These are phyloP conservation scores for Calliphora vicina DNA, from an alignment of 1,140 invertebrate species.

Conservation along the genomic window DNA sequence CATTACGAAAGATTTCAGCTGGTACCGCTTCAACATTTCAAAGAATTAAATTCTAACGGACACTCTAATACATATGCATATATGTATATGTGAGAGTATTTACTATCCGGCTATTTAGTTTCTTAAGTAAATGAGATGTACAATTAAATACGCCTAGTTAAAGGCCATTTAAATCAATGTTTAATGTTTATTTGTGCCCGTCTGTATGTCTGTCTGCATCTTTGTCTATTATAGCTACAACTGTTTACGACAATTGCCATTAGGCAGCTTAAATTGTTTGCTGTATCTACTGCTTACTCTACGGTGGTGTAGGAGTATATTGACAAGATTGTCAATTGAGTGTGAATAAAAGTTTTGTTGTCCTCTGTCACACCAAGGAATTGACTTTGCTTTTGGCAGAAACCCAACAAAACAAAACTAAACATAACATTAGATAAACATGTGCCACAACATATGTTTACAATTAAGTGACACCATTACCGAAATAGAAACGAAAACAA, in stretches of 20 bases:
- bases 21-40: no score
- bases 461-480: slow-evolving; percentile 35
- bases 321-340: slow-evolving; percentile 54
- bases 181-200: not conserved
- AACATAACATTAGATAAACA: slow-evolving; percentile 35
- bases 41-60: no score
- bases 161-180: slow-evolving; percentile 23
- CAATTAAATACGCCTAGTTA: slow-evolving; percentile 12
- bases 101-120: not conserved
- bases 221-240: no score
- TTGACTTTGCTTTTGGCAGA: not conserved
- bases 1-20: no score
- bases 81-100: no score
- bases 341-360: slow-evolving; percentile 58
- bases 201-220: no score
- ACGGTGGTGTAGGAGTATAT: not conserved
- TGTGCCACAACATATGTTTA: slow-evolving; percentile 41
- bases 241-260: slow-evolving; percentile 15
- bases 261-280: not conserved
- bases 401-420: not conserved
- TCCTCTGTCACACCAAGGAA: not conserved
- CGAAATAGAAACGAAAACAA: not conserved
- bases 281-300: not conserved
- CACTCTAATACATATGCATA: no score
- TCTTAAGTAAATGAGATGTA: not conserved